Conservation (phyloP, 1,140 invertebrate species). For the Euwallacea similis region DNA sequence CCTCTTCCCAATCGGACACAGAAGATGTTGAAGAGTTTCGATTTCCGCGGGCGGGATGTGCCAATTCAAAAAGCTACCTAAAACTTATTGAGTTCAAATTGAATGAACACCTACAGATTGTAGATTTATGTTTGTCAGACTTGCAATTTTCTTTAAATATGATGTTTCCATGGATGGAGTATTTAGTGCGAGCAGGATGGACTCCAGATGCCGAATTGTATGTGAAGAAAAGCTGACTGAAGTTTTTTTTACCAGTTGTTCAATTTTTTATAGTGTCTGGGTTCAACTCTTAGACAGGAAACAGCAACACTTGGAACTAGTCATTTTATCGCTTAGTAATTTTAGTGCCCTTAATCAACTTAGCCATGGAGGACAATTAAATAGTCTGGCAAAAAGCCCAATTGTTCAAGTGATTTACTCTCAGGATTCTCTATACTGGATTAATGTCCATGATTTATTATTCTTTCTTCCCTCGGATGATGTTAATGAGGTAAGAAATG, state of each 20-base stretch:
- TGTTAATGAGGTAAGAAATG: slow-evolving; percentile 52
- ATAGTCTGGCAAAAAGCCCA: slow-evolving; percentile 40
- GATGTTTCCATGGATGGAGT: slow-evolving; percentile 91
- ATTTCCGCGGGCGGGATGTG: slow-evolving; percentile 88
- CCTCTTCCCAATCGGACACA: slow-evolving; percentile 73
- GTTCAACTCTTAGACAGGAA: slow-evolving; percentile 82
- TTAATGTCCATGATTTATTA: slow-evolving; percentile 89
- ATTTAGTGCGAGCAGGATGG: slow-evolving; percentile 92
- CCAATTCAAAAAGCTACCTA: slow-evolving; percentile 86
- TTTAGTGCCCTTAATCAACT: slow-evolving; percentile 67
- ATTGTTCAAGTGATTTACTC: slow-evolving; percentile 68
- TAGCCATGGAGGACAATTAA: slow-evolving; percentile 47
- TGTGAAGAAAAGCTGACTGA: slow-evolving; percentile 51
- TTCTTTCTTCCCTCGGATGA: slow-evolving; percentile 75
- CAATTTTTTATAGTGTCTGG: slow-evolving; percentile 74
- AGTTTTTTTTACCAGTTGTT: background rate
- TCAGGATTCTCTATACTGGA: slow-evolving; percentile 79
- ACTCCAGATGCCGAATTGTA: slow-evolving; percentile 85
- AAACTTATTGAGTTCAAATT: slow-evolving; percentile 86
- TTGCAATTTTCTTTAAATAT: slow-evolving; percentile 72
- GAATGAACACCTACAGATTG: slow-evolving; percentile 65
- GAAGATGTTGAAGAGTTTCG: slow-evolving; percentile 87
- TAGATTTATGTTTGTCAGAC: slow-evolving; percentile 68
- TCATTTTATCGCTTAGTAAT: slow-evolving; percentile 72
- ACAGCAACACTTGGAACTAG: slow-evolving; percentile 79